These are phyloP conservation scores for Kryptolebias ocellatus DNA, from an alignment of 2,797 vertebrate genomes.

Conservation along the genomic window DNA sequence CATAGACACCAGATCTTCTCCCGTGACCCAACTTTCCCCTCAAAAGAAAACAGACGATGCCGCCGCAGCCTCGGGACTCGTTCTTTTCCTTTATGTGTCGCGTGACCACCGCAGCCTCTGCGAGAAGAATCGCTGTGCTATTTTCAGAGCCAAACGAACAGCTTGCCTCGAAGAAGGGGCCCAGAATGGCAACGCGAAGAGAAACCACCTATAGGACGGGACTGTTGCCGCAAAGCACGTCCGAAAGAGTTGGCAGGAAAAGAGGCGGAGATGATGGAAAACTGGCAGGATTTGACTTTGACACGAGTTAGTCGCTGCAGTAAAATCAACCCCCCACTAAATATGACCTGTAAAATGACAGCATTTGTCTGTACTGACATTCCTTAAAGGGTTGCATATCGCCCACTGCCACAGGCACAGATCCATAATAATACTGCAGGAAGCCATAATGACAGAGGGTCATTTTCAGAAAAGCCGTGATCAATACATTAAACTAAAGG, in stretches of 20 bases:
- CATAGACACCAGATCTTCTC: conserved; percentile 11
- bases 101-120: conserved; percentile 62
- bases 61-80: conserved; percentile 31
- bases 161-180: conserved; percentile 44
- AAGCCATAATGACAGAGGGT: conserved; percentile 45
- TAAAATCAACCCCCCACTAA: conserved; percentile 17
- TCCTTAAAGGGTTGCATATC: too few relatives aligned
- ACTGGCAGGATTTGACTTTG: conserved; percentile 17
- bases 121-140: conserved; percentile 48
- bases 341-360: neutral
- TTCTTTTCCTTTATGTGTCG: conserved; percentile 50
- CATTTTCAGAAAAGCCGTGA: conserved; percentile 46
- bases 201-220: conserved; percentile 22
- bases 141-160: conserved; percentile 63
- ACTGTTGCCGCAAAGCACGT: conserved; percentile 3
- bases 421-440: conserved; percentile 26
- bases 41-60: conserved; percentile 41
- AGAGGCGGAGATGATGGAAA: neutral
- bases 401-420: neutral
- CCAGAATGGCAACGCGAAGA: conserved; percentile 27
- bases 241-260: conserved; percentile 24
- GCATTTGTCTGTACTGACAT: conserved; percentile 1
- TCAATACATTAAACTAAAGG: conserved; percentile 67
- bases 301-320: conserved; percentile 1
- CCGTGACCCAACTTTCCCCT: conserved; percentile 19